phyloP scores from a whole-genome alignment of 2,797 vertebrate species.

The Oreonectes daqikongensis region DNA sequence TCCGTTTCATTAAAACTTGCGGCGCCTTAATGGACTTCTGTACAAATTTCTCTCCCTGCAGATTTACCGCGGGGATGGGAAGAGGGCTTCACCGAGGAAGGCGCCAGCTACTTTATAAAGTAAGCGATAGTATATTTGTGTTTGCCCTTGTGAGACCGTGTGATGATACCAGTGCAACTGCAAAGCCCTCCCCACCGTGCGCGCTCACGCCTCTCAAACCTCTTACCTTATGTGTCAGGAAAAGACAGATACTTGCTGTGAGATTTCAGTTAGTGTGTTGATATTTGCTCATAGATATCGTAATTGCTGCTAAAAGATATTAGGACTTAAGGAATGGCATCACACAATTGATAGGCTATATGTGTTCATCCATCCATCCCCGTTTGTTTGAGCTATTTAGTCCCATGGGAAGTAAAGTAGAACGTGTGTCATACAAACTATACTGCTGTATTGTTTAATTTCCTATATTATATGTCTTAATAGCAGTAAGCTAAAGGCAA shows the following conservation, averaged over 20 bases:
- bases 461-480: background rate
- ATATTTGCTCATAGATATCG: too few relatives aligned
- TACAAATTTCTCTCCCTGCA: constrained; percentile 58
- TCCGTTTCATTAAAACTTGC: constrained; percentile 34
- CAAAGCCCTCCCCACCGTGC: constrained; percentile 41
- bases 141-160: constrained; percentile 23
- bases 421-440: background rate
- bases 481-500: background rate
- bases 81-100: constrained; percentile 96
- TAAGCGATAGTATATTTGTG: constrained; percentile 75
- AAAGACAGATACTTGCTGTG: background rate
- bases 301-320: too few relatives aligned
- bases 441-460: background rate
- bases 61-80: constrained; percentile 97
- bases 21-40: constrained; percentile 5
- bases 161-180: constrained; percentile 39
- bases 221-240: background rate
- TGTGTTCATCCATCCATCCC: background rate
- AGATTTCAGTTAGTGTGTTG: background rate
- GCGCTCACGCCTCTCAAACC: constrained; percentile 10
- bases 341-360: background rate
- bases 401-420: background rate
- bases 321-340: background rate
- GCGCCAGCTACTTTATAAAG: constrained; percentile 99
- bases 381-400: background rate